A percentile compares a stretch with the other conserved stretches of the same genome.
Conservation (phyloP, 2,797 vertebrate species). For the Oreonectes daqikongensis region DNA sequence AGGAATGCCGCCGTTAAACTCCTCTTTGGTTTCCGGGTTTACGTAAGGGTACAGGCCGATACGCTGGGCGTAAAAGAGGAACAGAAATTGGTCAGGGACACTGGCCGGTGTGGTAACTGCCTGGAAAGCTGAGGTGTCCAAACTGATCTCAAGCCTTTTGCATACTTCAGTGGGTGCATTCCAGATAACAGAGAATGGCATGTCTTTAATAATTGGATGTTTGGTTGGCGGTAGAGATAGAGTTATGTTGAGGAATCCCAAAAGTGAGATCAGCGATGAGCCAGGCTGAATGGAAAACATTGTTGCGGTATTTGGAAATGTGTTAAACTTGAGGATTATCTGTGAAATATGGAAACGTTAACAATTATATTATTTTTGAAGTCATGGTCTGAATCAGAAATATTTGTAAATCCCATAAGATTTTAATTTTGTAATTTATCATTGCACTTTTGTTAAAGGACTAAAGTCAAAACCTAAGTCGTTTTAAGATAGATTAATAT, state of each 20-base stretch:
- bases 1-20: constrained; percentile 79
- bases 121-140: constrained; percentile 77
- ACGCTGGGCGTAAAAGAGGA: constrained; percentile 81
- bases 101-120: constrained; percentile 75
- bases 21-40: constrained; percentile 51
- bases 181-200: constrained; percentile 82
- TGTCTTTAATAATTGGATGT: constrained; percentile 68
- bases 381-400: background rate
- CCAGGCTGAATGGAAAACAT: constrained; percentile 14
- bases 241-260: constrained; percentile 8
- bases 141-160: constrained; percentile 58
- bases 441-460: background rate
- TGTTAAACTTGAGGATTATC: background rate
- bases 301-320: background rate
- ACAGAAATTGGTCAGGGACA: constrained; percentile 76
- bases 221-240: constrained; percentile 59
- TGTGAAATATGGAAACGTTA: background rate
- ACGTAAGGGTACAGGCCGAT: constrained; percentile 85
- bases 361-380: background rate
- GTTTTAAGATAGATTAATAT: background rate
- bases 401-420: background rate
- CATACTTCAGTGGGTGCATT: constrained; percentile 82
- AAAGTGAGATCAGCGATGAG: constrained; percentile 24
- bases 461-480: no score
- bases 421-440: background rate